Evolutionary conservation across 2,888 invertebrate genomes (phyloP), one percentile per base, ranked within the genome.

Genomic region (Sinopyrophorus schimmeli): DNA sequence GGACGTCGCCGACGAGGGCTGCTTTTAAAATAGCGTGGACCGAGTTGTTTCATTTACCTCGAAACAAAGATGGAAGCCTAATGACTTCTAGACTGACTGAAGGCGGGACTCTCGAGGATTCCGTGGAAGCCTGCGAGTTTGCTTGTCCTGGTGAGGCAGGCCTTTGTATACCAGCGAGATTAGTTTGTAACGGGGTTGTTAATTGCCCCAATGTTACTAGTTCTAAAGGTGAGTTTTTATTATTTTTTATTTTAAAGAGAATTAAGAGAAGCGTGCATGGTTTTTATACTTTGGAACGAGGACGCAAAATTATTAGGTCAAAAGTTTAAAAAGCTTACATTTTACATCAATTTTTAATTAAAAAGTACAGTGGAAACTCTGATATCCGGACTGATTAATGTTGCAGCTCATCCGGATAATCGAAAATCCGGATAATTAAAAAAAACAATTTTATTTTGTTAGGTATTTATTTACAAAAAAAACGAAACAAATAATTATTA

Each of bases 11-110:
- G 0, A 89, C 91, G 0, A 78, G 88, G 48, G 89, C 91, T 5
- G 86, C 89, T 6, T 92, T 93, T 67, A 90, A 91, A 67, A 84
- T 93, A 20, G 89, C 88, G 7, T 93, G 92, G 92, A 92, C 92
- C 1, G 92, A 92, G 60, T 77, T 92, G 24, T 90, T 85, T 66
- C 92, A 92, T 70, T 75, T 92, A 59, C 92, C 92, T 0, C 81
- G 90, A 58, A 91, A 91, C 71, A 82, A 85, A 11, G 89, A 90
- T 58, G 92, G 91, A 0, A 84, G 84, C 70, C 87, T 71, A 21
- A 87, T 88, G 78, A 87, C 88, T 0, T 88, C 89, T 18, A 81
- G 86, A 54, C 73, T 91, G 37, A 85, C 83, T 18, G 86, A 86
- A 63, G 80, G 80, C 9, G 65, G 67, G 3, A 72, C 74, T 42